A percentile compares a stretch with the other conserved stretches of the same genome.
These are phyloP conservation scores for Halcyon senegalensis DNA, from an alignment of 2,113 vertebrate species.

Conservation along the genomic window DNA sequence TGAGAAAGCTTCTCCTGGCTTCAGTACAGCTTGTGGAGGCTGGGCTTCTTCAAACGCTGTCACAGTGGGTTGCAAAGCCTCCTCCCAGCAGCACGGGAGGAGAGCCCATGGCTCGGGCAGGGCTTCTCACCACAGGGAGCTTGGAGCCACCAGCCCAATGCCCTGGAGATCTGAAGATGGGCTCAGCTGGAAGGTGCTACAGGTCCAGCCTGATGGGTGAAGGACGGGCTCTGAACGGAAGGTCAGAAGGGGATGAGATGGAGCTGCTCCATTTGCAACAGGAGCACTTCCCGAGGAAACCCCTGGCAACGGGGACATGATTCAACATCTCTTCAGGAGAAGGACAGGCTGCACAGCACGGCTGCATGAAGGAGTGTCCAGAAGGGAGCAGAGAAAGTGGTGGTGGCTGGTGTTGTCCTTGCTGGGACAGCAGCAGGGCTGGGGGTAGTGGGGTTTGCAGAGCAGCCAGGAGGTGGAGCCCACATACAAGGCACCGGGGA, in stretches of 20 bases:
- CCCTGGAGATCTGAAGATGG: background rate
- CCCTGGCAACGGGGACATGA: background rate
- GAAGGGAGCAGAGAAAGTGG: background rate
- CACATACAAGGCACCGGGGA: background rate
- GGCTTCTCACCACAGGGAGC: accelerated
- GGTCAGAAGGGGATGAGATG: background rate
- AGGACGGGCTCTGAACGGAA: accelerated
- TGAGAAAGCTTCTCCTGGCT: background rate
- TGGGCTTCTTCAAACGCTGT: background rate
- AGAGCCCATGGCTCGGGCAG: accelerated
- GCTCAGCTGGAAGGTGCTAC: background rate
- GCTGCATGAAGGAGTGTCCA: background rate
- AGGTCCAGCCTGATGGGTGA: background rate
- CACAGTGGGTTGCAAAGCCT: background rate
- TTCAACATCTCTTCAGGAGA: background rate
- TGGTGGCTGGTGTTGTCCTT: background rate
- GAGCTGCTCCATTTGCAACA: background rate
- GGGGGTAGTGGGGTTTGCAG: background rate
- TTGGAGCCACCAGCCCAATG: background rate
- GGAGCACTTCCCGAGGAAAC: background rate
- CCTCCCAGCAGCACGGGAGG: background rate
- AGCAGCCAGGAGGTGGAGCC: slow-evolving; percentile 58
- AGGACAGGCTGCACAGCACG: background rate
- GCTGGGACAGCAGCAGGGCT: background rate
- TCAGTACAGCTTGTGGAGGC: background rate